phyloP scores from a whole-genome alignment of 2,797 vertebrate species.

The Cyprinodon diabolis region DNA sequence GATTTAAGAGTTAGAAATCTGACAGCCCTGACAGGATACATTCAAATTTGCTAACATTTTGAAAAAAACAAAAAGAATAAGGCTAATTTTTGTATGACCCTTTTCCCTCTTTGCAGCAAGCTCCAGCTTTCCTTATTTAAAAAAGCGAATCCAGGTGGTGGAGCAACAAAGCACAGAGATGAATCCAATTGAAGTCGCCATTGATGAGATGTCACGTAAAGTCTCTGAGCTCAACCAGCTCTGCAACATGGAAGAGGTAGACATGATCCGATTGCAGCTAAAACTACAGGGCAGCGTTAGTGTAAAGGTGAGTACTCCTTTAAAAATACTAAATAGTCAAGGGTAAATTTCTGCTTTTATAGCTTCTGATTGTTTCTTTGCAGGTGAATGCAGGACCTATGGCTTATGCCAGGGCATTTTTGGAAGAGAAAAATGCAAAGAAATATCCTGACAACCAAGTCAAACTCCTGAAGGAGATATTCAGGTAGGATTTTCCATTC shows the following conservation, averaged over 20 bases:
- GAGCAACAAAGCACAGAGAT: slow-evolving; percentile 95
- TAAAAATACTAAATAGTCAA: background rate
- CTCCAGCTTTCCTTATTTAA: slow-evolving; percentile 94
- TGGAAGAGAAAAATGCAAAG: slow-evolving; percentile 97
- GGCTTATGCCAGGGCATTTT: slow-evolving; percentile 96
- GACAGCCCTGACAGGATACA: background rate
- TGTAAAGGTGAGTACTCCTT: slow-evolving; percentile 84
- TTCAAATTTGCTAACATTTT: background rate
- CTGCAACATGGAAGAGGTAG: slow-evolving; percentile 94
- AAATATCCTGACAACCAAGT: slow-evolving; percentile 99
- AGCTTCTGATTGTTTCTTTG: slow-evolving; percentile 9
- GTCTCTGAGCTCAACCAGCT: slow-evolving; percentile 97
- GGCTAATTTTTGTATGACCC: background rate
- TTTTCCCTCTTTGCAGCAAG: slow-evolving; percentile 79
- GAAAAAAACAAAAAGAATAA: background rate
- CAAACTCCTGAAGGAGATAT: slow-evolving; percentile 96
- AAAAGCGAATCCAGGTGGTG: slow-evolving; percentile 96
- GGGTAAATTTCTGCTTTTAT: background rate
- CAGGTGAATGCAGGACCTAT: slow-evolving; percentile 98
- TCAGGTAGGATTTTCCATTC: slow-evolving; percentile 82
- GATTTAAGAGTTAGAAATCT: background rate
- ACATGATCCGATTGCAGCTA: slow-evolving; percentile 98
- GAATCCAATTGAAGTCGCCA: slow-evolving; percentile 97
- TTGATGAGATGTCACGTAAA: slow-evolving; percentile 98
- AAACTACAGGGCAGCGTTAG: slow-evolving; percentile 98